These are phyloP conservation scores for Caenorhabditis sp. DNA, from an alignment of 2,888 invertebrate genomes.

Conservation along the genomic window DNA sequence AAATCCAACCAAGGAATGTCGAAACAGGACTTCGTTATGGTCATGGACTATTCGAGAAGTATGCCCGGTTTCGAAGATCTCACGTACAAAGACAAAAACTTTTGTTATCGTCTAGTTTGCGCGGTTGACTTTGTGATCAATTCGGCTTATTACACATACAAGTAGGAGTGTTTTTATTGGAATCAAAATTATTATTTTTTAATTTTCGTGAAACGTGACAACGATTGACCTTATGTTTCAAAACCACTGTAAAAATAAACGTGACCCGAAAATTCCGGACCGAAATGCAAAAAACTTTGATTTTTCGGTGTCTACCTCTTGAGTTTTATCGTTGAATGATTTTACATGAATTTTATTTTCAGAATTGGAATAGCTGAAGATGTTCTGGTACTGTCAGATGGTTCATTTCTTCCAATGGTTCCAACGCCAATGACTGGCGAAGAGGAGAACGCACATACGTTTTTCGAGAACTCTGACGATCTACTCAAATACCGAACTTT, in stretches of 20 bases:
- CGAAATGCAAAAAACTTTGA: too few species aligned
- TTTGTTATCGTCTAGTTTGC: slow-evolving; percentile 25
- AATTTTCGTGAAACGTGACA: too few species aligned
- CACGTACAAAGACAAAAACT: slow-evolving; percentile 12
- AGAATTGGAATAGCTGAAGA: slow-evolving; percentile 16
- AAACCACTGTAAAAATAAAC: too few species aligned
- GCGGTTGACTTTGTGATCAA: slow-evolving; percentile 28
- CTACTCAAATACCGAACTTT: slow-evolving; percentile 28
- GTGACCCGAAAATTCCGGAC: too few species aligned
- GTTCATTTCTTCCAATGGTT: slow-evolving; percentile 27
- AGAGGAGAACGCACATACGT: slow-evolving; percentile 28
- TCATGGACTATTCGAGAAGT: slow-evolving; percentile 25
- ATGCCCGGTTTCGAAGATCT: slow-evolving; percentile 31
- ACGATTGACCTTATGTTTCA: too few species aligned
- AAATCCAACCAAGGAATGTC: slow-evolving; percentile 23
- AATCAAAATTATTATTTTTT: too few species aligned
- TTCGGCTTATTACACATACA: slow-evolving; percentile 26
- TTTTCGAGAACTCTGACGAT: slow-evolving; percentile 28
- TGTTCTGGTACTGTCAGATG: slow-evolving; percentile 31
- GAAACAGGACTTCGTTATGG: slow-evolving; percentile 29
- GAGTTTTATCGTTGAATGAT: too few species aligned
- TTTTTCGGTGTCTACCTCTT: too few species aligned
- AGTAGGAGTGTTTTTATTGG: slow-evolving; percentile 2
- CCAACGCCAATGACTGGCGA: slow-evolving; percentile 32
- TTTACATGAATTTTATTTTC: too few species aligned